Evolutionary conservation across 2,113 vertebrate genomes (phyloP).

Genomic region (Poeciliopsis occidentalis): DNA sequence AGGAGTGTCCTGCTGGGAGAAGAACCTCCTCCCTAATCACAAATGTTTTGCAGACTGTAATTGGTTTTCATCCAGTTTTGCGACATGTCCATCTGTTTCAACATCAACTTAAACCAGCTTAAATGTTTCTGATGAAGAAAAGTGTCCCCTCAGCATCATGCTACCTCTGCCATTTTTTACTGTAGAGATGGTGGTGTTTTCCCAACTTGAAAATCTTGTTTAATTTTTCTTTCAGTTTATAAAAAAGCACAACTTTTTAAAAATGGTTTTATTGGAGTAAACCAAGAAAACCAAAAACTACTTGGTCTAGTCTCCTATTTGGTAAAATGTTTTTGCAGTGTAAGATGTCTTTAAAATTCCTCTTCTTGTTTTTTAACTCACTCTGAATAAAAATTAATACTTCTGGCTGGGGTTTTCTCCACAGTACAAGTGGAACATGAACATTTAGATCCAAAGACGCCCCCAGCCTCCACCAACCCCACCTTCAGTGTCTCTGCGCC

Average conservation of each 20-base stretch:
- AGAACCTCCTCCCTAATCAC: neutral
- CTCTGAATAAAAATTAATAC: conserved; percentile 10
- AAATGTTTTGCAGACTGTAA: neutral
- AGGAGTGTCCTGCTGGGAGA: neutral
- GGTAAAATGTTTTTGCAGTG: no score
- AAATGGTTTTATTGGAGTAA: no score
- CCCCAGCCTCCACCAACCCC: conserved; percentile 73
- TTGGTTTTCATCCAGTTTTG: neutral
- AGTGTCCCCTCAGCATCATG: no score
- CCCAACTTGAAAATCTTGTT: no score
- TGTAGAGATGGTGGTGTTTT: neutral
- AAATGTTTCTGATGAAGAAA: no score
- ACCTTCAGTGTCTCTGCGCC: conserved; percentile 60
- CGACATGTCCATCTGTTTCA: no score
- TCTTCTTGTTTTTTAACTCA: neutral
- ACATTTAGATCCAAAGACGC: conserved; percentile 53
- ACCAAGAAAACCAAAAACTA: no score
- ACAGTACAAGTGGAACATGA: conserved; percentile 54
- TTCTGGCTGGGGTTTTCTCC: neutral
- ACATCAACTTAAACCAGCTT: neutral
- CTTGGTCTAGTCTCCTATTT: no score
- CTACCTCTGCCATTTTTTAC: no score
- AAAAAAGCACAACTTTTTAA: no score
- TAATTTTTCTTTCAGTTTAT: no score
- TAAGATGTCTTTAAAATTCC: neutral